Conservation (phyloP, 2,888 invertebrate species). For the Apotomis capreana region DNA sequence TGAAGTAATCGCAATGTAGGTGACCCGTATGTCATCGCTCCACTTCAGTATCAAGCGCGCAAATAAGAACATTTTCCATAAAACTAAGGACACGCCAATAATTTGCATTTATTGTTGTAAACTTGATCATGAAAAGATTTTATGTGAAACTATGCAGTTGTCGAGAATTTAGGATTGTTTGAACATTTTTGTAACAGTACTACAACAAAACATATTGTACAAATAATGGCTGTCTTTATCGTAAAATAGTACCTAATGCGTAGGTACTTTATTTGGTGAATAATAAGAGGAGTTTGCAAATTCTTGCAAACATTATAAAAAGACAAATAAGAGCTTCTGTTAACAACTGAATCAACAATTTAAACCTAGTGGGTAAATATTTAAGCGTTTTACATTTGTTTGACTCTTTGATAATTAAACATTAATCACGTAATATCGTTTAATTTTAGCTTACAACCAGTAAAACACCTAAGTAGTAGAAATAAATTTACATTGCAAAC, state of each 20-base stretch:
- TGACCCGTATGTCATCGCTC: conserved; percentile 40
- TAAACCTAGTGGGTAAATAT: background rate
- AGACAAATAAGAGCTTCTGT: background rate
- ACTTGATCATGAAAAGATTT: background rate
- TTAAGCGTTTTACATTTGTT: background rate
- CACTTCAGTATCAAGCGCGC: conserved; percentile 34
- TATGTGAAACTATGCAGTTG: background rate
- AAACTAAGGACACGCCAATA: conserved; percentile 5
- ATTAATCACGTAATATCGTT: background rate
- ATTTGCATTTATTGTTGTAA: background rate
- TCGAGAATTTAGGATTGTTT: background rate
- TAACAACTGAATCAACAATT: background rate
- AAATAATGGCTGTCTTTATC: background rate
- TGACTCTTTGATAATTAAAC: background rate
- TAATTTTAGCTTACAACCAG: background rate
- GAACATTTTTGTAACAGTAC: background rate
- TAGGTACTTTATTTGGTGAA: background rate
- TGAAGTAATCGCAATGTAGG: conserved; percentile 40
- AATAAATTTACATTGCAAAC: conserved; percentile 2
- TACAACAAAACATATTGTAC: background rate
- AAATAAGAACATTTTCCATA: conserved; percentile 30
- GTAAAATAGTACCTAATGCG: background rate
- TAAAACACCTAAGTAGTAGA: background rate
- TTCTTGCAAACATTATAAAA: background rate
- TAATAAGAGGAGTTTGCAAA: background rate